Percentiles rank a stretch among this genome's conserved stretches.
Conservation (phyloP, 2,113 vertebrate species). For the Pituophis catenifer region DNA sequence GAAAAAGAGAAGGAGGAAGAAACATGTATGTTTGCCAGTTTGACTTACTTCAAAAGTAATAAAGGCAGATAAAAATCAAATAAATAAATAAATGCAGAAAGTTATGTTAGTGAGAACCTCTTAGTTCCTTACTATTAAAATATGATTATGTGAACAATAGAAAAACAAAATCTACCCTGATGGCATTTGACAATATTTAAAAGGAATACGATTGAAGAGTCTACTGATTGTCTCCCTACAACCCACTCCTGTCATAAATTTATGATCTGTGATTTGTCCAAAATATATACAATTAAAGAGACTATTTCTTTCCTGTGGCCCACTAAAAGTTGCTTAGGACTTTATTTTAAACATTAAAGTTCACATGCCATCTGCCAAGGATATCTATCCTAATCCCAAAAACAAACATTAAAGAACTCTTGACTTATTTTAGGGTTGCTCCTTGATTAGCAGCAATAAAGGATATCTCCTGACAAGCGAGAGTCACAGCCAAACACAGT, state of each 20-base stretch:
- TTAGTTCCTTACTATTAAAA: neutral
- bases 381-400: neutral
- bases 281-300: neutral
- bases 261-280: neutral
- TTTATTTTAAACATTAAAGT: neutral
- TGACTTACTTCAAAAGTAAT: no score
- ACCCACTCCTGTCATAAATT: neutral
- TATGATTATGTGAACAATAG: neutral
- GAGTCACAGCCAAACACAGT: neutral
- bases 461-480: neutral
- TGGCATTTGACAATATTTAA: neutral
- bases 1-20: no score
- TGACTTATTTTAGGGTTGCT: neutral
- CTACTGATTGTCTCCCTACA: neutral
- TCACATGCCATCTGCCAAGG: neutral
- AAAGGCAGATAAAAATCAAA: no score
- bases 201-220: neutral
- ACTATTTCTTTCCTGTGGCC: neutral
- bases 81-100: neutral
- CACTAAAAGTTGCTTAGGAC: neutral
- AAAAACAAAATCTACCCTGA: neutral
- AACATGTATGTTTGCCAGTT: no score
- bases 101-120: neutral
- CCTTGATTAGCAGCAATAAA: neutral
- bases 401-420: neutral